These are phyloP conservation scores for Mamestra configurata DNA, from an alignment of 1,140 invertebrate genomes.

Conservation along the genomic window DNA sequence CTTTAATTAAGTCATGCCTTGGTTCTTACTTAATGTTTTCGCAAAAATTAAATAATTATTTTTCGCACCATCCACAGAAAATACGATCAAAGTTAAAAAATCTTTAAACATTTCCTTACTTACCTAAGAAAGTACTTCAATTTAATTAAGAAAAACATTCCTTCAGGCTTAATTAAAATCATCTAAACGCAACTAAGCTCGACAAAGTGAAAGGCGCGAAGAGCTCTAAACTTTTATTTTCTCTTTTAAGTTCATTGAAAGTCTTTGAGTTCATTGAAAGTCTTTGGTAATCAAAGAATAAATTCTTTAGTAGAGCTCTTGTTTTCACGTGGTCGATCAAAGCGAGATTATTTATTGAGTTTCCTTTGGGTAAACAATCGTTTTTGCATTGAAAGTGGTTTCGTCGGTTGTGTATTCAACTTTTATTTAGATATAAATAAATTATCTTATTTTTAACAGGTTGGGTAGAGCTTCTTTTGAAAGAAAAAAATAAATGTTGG, in stretches of 20 bases:
- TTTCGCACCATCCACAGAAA: background rate
- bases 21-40: too few relatives aligned
- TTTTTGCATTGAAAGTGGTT: slow-evolving; percentile 6
- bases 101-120: background rate
- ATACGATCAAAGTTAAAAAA: background rate
- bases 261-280: slow-evolving; percentile 21
- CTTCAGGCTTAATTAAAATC: slow-evolving; percentile 19
- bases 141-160: slow-evolving; percentile 20
- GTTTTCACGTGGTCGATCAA: slow-evolving; percentile 17
- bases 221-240: slow-evolving; percentile 4
- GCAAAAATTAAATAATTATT: background rate
- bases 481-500: too few relatives aligned
- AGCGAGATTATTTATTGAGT: slow-evolving; percentile 17
- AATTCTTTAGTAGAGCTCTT: background rate
- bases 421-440: too few relatives aligned
- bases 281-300: slow-evolving; percentile 31
- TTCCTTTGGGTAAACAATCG: background rate
- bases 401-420: background rate
- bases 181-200: slow-evolving; percentile 7
- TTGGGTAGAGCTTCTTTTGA: too few relatives aligned
- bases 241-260: background rate
- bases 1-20: too few relatives aligned
- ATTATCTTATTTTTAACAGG: too few relatives aligned
- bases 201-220: slow-evolving; percentile 2
- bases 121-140: background rate